Evolutionary conservation across 2,797 vertebrate genomes (phyloP), one percentile per base, ranked within the genome.

Genomic region (Trachurus trachurus): DNA sequence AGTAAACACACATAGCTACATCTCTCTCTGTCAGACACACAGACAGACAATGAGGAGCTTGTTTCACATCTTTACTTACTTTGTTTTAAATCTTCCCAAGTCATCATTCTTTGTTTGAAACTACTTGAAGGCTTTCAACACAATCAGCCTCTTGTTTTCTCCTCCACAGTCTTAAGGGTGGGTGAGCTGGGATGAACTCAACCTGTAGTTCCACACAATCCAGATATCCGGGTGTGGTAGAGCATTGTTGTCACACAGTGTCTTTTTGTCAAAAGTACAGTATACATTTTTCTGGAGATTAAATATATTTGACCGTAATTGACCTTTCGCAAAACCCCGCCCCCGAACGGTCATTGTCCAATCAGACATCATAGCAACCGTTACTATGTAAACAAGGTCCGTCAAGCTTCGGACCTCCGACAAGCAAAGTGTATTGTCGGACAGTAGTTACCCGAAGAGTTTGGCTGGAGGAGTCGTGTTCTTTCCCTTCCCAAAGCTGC

Each of bases 51-150:
- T 26, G 9, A 81, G 58, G 34, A 1, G 0, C 34, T 65, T 34
- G 47, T 31, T 31, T 52, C 31, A 34, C 31, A 34, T 61, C 6
- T 49, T 50, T n/a, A n/a, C 26, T 50, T n/a, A n/a, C 26, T 26
- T 26, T 78, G 39, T 76, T 66, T 57, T 69, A 59, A 73, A 66
- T 78, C 52, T 80, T 72, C 76, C 31, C 42, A 70, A 74, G 67
- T 71, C 76, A 72, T 85, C 54, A 40, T 40, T 80, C 37, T 82
- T 52, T 66, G 64, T 81, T 74, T 87, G 72, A 86, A 81, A 80
- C 49, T 21, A 40, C 65, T 81, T 81, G 70, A 73, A 76, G 62
- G 73, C 70, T 76, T 84, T 74, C 22, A 71, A 61, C 64, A 44
- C 63, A 73, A 86, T 84, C 69, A 62, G 64, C 15, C 8, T 22